Percentiles rank a stretch among this genome's conserved stretches.
Evolutionary conservation across 2,888 invertebrate species (phyloP).

Genomic region (Scaptomyza parva): DNA sequence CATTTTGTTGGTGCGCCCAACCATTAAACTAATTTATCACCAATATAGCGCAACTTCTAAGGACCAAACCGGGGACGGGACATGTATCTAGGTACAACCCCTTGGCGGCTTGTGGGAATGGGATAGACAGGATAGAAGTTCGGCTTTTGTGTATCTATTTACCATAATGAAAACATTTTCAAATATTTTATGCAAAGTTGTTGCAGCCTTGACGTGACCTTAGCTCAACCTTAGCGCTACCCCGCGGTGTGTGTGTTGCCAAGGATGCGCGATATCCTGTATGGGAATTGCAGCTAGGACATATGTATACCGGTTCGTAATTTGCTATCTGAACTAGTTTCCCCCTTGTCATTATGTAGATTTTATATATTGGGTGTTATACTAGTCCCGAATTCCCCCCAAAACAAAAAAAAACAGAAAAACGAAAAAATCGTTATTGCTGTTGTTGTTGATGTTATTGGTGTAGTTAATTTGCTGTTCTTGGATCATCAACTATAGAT

Average conservation of each 20-base stretch:
- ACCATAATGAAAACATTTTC: constrained; percentile 81
- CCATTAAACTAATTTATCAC: constrained; percentile 81
- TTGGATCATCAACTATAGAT: constrained; percentile 64
- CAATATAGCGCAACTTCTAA: constrained; percentile 71
- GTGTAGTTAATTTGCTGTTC: constrained; percentile 37
- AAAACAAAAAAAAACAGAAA: constrained; percentile 8
- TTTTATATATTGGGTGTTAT: constrained; percentile 47
- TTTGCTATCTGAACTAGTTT: constrained; percentile 77
- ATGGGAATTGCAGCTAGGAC: constrained; percentile 67
- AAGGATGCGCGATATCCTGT: constrained; percentile 63
- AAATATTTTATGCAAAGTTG: constrained; percentile 80
- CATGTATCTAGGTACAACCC: constrained; percentile 52
- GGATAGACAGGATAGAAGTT: constrained; percentile 24
- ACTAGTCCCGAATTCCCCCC: constrained; percentile 16
- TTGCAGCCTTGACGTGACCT: constrained; percentile 73
- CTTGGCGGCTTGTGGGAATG: constrained; percentile 69
- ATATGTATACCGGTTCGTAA: constrained; percentile 68
- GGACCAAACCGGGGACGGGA: constrained; percentile 28
- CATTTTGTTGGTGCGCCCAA: constrained; percentile 29
- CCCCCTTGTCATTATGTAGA: constrained; percentile 71
- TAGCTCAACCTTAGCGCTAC: constrained; percentile 63
- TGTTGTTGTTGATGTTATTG: constrained; percentile 25
- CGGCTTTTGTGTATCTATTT: constrained; percentile 67
- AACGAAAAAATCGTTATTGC: constrained; percentile 5
- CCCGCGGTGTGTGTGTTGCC: constrained; percentile 52